Evolutionary conservation across 2,797 vertebrate genomes (phyloP).

Genomic region (Ficedula albicollis): DNA sequence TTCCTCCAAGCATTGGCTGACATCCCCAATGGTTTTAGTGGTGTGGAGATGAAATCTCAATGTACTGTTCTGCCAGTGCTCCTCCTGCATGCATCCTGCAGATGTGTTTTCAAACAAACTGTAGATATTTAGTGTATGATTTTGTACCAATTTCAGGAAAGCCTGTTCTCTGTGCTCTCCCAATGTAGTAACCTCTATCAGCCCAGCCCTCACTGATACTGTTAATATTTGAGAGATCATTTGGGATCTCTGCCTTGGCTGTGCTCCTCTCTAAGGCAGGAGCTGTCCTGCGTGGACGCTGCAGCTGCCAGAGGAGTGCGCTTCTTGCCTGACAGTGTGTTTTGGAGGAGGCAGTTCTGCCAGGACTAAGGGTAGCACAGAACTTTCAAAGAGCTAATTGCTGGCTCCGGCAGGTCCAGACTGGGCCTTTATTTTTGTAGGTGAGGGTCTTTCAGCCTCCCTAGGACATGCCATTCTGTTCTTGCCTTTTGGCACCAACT

Average conservation of each 20-base stretch:
- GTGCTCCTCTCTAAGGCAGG: not conserved
- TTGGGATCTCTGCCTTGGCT: not conserved
- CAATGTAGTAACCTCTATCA: conserved; percentile 6
- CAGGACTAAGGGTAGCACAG: not conserved
- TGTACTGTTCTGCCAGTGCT: not conserved
- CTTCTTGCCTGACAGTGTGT: not conserved
- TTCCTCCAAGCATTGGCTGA: not conserved
- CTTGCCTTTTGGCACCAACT: not conserved
- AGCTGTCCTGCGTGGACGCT: not conserved
- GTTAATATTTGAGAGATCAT: conserved; percentile 59
- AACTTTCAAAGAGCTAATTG: not conserved
- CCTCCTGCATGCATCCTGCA: not conserved
- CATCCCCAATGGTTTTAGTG: not conserved
- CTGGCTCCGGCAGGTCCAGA: not conserved
- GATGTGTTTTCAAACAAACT: conserved; percentile 20
- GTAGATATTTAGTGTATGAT: not conserved
- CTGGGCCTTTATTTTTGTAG: not conserved
- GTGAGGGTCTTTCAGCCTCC: not conserved
- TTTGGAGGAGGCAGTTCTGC: not conserved
- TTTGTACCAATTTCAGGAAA: not conserved
- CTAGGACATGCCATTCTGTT: not conserved
- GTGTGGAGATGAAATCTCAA: not conserved
- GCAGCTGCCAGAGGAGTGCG: not conserved
- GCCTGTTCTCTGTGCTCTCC: not conserved
- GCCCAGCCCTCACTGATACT: not conserved